These are phyloP conservation scores for Lissonota sp. DNA, from an alignment of 2,888 invertebrate genomes.

Conservation along the genomic window DNA sequence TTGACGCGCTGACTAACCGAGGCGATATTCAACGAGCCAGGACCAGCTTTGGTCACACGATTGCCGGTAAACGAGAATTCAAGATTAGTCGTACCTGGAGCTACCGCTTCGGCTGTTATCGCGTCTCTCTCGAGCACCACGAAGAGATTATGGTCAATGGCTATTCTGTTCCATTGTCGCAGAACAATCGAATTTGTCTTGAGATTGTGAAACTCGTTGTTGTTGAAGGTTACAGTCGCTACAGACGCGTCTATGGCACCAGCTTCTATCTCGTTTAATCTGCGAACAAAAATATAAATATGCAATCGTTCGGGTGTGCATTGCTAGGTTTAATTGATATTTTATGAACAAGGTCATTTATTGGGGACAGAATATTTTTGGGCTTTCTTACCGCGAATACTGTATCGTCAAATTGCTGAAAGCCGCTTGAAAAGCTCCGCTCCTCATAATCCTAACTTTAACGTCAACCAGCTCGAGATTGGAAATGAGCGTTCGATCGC, in stretches of 20 bases:
- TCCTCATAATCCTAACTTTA: conserved; percentile 85
- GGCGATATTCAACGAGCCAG: conserved; percentile 87
- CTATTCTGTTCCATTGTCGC: conserved; percentile 88
- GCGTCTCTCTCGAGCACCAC: conserved; percentile 86
- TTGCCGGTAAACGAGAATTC: conserved; percentile 86
- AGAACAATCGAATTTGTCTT: conserved; percentile 87
- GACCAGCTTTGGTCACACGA: conserved; percentile 85
- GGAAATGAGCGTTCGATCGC: conserved; percentile 86
- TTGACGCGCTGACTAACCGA: conserved; percentile 84
- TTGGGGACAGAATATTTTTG: no score
- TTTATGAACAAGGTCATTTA: no score
- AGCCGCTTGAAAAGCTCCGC: conserved; percentile 87
- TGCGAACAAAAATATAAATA: conserved; percentile 81
- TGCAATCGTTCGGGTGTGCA: neutral
- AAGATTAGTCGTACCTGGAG: conserved; percentile 77
- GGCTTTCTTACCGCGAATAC: conserved; percentile 86
- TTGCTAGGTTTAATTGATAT: no score
- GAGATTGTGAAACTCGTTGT: conserved; percentile 87
- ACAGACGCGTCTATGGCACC: conserved; percentile 88
- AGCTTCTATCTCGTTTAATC: conserved; percentile 86
- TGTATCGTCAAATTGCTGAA: conserved; percentile 88
- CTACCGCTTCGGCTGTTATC: conserved; percentile 84
- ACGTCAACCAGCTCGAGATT: conserved; percentile 87
- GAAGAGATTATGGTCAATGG: conserved; percentile 88
- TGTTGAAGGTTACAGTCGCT: conserved; percentile 86